phyloP scores from a whole-genome alignment of 2,113 vertebrate species.

The Psilopogon haemacephalus region DNA sequence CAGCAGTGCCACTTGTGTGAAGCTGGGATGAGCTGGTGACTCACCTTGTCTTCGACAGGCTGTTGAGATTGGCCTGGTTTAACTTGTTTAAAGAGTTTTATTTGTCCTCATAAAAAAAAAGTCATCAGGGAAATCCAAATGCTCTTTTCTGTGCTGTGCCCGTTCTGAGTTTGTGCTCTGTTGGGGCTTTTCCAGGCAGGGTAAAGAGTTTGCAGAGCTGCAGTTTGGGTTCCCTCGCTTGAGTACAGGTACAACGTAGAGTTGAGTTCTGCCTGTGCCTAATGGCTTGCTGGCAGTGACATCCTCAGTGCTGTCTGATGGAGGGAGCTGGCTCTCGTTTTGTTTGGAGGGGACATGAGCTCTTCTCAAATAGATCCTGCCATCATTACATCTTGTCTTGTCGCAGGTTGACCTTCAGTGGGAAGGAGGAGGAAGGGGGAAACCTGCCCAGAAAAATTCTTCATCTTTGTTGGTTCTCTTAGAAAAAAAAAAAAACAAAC shows the following conservation, averaged over 20 bases:
- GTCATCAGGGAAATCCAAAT: background rate
- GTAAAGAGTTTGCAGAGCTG: background rate
- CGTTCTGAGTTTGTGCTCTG: background rate
- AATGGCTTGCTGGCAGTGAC: background rate
- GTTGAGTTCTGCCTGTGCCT: fast-evolving
- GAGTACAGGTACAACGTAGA: fast-evolving
- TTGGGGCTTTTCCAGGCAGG: background rate
- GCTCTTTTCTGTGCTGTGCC: background rate
- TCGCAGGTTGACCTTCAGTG: background rate
- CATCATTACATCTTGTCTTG: background rate
- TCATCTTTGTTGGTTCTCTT: background rate
- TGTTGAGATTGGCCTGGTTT: background rate
- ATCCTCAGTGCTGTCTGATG: background rate
- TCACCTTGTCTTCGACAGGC: background rate
- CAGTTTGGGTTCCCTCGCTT: background rate
- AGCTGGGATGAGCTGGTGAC: background rate
- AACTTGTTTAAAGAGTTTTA: background rate
- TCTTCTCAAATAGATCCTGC: background rate
- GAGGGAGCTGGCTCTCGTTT: background rate
- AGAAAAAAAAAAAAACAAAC: too few species aligned
- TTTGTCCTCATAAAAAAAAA: background rate
- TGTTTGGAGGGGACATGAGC: background rate
- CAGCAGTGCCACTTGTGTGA: background rate
- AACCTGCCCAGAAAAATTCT: background rate
- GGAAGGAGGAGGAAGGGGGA: background rate